A percentile compares a stretch with the other conserved stretches of the same genome.
Conservation (phyloP, 2,888 invertebrate genomes). For the Helicoverpa assulta region DNA sequence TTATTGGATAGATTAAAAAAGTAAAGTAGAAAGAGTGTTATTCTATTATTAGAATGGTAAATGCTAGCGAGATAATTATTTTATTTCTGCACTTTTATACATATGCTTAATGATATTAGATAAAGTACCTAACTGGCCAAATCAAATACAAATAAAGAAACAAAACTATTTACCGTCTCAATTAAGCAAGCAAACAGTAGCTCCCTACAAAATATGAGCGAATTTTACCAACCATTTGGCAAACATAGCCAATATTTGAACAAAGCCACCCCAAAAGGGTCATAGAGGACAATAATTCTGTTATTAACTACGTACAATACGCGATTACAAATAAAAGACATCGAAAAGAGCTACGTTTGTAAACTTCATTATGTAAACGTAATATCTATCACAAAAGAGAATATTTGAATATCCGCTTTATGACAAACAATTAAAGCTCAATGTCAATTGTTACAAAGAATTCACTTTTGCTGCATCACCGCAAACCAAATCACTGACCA, state of each 20-base stretch:
- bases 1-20: too few species aligned
- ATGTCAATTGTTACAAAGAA: constrained; percentile 47
- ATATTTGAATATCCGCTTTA: constrained; percentile 56
- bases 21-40: too few species aligned
- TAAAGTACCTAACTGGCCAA: background rate
- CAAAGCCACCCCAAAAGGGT: constrained; percentile 72
- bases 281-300: constrained; percentile 79
- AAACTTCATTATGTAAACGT: constrained; percentile 62
- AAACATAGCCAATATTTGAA: constrained; percentile 81
- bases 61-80: too few species aligned
- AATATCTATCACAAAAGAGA: constrained; percentile 28
- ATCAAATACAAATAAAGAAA: background rate
- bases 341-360: constrained; percentile 73
- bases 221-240: constrained; percentile 77
- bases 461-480: constrained; percentile 69
- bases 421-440: accelerated
- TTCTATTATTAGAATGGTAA: too few species aligned
- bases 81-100: background rate
- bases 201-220: constrained; percentile 44
- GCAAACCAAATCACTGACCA: constrained; percentile 32
- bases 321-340: constrained; percentile 80
- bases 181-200: constrained; percentile 14
- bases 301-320: constrained; percentile 81
- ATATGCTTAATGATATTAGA: background rate
- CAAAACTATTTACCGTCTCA: constrained; percentile 7